phyloP scores from a whole-genome alignment of 2,888 invertebrate species.

The Conchocele bisecta region DNA sequence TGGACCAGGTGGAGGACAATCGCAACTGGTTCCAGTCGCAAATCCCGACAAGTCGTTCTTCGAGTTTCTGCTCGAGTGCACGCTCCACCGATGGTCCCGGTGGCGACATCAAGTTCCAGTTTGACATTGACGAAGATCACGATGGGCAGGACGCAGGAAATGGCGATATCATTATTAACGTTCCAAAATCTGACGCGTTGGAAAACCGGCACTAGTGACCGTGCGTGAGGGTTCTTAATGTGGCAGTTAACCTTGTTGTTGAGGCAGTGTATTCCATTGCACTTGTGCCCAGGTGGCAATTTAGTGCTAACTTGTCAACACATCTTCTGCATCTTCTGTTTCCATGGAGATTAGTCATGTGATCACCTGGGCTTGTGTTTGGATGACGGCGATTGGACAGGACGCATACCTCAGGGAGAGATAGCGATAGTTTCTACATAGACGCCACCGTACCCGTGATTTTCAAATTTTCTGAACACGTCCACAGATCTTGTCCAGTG shows the following conservation, averaged over 20 bases:
- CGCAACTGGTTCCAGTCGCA: conserved; percentile 96
- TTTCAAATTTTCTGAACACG: too few species aligned
- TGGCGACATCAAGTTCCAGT: conserved; percentile 70
- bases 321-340: neutral
- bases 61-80: conserved; percentile 73
- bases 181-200: conserved; percentile 41
- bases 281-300: conserved; percentile 31
- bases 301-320: conserved; percentile 22
- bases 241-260: too few species aligned
- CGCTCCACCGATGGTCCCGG: conserved; percentile 54
- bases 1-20: conserved; percentile 99
- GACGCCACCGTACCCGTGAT: too few species aligned
- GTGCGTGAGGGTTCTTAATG: too few species aligned
- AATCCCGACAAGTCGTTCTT: conserved; percentile 94
- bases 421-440: too few species aligned
- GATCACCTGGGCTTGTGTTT: conserved; percentile 3
- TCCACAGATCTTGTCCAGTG: too few species aligned
- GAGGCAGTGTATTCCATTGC: conserved; percentile 26
- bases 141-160: conserved; percentile 14
- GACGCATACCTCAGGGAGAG: too few species aligned
- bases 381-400: too few species aligned
- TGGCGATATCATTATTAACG: conserved; percentile 40
- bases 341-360: conserved; percentile 15
- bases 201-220: conserved; percentile 15
- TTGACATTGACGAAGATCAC: conserved; percentile 70